Evolutionary conservation across 2,888 invertebrate genomes (phyloP).

Genomic region (Stegophylla sp.): DNA sequence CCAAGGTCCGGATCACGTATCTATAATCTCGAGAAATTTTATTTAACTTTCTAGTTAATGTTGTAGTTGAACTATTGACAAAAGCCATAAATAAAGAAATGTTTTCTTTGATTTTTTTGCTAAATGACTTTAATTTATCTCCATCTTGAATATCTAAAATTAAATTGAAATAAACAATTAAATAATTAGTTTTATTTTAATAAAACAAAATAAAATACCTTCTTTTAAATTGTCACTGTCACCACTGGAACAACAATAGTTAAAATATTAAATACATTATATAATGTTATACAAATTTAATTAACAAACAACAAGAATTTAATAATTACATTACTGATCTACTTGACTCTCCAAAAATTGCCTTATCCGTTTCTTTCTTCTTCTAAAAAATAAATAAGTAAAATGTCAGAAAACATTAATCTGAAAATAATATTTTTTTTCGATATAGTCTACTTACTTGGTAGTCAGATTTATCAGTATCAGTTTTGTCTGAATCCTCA

Average conservation of each 20-base stretch:
- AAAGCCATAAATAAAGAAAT: constrained; percentile 74
- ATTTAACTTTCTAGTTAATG: constrained; percentile 82
- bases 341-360: constrained; percentile 26
- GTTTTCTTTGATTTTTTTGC: constrained; percentile 62
- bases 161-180: neutral
- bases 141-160: constrained; percentile 26
- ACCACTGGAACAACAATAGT: constrained; percentile 18
- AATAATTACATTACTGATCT: constrained; percentile 32
- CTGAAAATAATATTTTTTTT: neutral
- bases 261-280: neutral
- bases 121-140: constrained; percentile 56
- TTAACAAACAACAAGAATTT: neutral
- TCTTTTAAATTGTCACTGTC: neutral
- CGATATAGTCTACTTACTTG: constrained; percentile 4
- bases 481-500: constrained; percentile 49
- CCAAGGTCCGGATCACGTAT: constrained; percentile 87
- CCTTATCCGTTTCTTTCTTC: constrained; percentile 28
- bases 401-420: neutral
- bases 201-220: constrained; percentile 17
- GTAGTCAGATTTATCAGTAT: constrained; percentile 1
- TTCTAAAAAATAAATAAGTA: constrained; percentile 7
- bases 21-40: constrained; percentile 91
- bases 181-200: constrained; percentile 4
- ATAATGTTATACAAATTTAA: neutral
- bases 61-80: constrained; percentile 79